Percentiles rank a stretch among this genome's conserved stretches.
Conservation (phyloP, 2,888 invertebrate genomes). For the Himalopsyche japonica region DNA sequence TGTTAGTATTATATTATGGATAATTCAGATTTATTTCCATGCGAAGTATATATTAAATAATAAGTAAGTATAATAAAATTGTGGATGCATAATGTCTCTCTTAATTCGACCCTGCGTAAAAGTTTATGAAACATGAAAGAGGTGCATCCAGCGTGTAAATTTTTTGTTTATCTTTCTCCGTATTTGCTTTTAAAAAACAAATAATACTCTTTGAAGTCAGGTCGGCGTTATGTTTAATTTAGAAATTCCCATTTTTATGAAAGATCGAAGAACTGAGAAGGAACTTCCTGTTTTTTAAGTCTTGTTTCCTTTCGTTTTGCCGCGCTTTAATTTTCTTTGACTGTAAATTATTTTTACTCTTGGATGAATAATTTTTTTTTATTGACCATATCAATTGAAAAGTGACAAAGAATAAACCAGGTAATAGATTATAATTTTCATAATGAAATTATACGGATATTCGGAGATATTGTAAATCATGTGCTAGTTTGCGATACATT, state of each 20-base stretch:
- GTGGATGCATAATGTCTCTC: not conserved
- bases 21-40: not conserved
- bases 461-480: no score
- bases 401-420: no score
- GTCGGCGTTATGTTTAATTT: not conserved
- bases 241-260: not conserved
- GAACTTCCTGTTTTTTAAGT: not conserved
- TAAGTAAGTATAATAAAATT: no score
- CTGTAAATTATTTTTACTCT: no score
- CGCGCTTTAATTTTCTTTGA: no score
- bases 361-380: no score
- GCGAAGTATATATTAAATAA: not conserved
- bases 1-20: no score
- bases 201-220: not conserved
- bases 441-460: no score
- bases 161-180: not conserved
- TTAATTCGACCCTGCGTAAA: not conserved
- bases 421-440: no score
- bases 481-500: no score
- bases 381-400: no score
- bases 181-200: conserved; percentile 1
- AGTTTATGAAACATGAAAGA: not conserved
- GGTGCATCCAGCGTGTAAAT: not conserved
- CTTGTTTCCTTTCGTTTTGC: no score
- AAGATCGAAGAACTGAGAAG: not conserved